Percentiles rank a stretch among this genome's conserved stretches.
phyloP scores from a whole-genome alignment of 2,113 vertebrate genomes.

The Beaufortia kweichowensis region DNA sequence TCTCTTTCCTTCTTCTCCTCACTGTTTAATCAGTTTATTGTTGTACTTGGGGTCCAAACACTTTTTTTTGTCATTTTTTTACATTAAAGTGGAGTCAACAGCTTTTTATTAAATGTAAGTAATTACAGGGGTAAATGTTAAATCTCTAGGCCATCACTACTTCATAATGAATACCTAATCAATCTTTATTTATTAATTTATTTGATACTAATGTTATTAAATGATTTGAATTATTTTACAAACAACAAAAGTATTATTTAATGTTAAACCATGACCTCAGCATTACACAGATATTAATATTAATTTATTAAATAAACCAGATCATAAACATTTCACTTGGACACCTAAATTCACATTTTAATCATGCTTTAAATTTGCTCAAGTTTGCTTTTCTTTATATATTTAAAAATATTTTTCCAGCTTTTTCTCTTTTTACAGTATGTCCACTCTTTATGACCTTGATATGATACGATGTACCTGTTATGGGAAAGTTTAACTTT shows the following conservation, averaged over 20 bases:
- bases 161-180: constrained; percentile 15
- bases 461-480: not conserved
- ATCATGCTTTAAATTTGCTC: not conserved
- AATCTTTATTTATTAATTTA: too few species aligned
- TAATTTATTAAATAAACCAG: too few species aligned
- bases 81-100: constrained; percentile 17
- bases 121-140: constrained; percentile 18
- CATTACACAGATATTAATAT: not conserved
- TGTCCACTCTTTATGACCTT: not conserved
- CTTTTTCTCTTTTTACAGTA: not conserved
- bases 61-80: not conserved
- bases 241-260: not conserved
- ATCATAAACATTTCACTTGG: too few species aligned
- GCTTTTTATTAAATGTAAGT: constrained; percentile 29
- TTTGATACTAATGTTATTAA: not conserved
- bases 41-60: not conserved
- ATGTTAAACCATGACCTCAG: not conserved
- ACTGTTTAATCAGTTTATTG: constrained; percentile 31
- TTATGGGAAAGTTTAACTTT: constrained; percentile 9
- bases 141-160: not conserved
- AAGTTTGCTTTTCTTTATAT: not conserved
- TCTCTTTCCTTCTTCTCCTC: constrained; percentile 40
- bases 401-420: too few species aligned
- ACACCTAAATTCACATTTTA: not conserved
- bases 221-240: constrained; percentile 14